Evolutionary conservation across 2,888 invertebrate genomes (phyloP).

Genomic region (Dynastes hyllus): DNA sequence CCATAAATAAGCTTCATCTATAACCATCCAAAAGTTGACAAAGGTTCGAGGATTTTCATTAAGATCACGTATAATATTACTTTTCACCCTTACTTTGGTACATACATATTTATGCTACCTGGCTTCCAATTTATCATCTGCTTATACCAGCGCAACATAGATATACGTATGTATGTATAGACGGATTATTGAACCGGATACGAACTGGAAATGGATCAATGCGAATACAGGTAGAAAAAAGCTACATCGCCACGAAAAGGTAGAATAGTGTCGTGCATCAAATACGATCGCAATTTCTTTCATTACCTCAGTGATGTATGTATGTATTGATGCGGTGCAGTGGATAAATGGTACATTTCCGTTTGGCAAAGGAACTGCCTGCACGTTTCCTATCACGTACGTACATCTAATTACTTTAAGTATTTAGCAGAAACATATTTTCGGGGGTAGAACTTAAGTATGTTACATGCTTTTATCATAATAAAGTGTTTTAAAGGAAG

Average conservation of each 20-base stretch:
- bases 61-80: slow-evolving; percentile 35
- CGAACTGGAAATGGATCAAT: slow-evolving; percentile 47
- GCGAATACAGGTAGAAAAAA: slow-evolving; percentile 19
- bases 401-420: no score
- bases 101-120: slow-evolving; percentile 12
- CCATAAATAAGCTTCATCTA: no score
- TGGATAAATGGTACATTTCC: background rate
- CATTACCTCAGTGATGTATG: background rate
- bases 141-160: slow-evolving; percentile 1
- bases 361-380: no score
- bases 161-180: background rate
- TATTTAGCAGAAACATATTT: no score
- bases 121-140: slow-evolving; percentile 29
- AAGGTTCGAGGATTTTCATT: slow-evolving; percentile 21
- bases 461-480: no score
- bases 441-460: no score
- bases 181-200: slow-evolving; percentile 36
- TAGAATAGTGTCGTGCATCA: background rate
- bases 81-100: no score
- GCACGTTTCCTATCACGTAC: no score
- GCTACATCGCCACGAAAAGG: background rate
- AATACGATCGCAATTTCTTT: slow-evolving; percentile 4
- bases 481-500: no score
- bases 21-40: slow-evolving; percentile 3
- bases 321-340: background rate